phyloP scores from a whole-genome alignment of 2,113 vertebrate genomes.

The Scolopax mira region DNA sequence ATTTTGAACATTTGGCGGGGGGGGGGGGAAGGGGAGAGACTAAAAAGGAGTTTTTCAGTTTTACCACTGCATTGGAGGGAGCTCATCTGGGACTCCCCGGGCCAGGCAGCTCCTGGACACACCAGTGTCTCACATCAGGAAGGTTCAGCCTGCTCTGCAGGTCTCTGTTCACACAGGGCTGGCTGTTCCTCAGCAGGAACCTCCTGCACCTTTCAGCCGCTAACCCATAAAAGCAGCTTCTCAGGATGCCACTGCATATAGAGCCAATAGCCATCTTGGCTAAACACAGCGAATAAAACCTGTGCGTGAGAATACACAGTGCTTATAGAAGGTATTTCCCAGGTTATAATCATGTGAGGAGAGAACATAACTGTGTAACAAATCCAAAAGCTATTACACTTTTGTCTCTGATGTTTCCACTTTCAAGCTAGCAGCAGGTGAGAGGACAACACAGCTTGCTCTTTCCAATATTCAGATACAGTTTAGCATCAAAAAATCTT shows the following conservation, averaged over 20 bases:
- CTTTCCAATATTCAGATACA: neutral
- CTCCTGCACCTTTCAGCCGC: neutral
- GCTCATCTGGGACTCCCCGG: neutral
- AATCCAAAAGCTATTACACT: neutral
- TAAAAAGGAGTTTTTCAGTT: neutral
- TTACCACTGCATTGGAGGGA: neutral
- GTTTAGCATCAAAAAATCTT: slow-evolving; percentile 33
- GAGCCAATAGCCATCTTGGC: neutral
- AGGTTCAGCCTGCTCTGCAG: neutral
- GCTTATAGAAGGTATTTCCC: neutral
- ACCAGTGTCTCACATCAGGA: accelerated
- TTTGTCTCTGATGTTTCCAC: neutral
- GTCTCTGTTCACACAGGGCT: neutral
- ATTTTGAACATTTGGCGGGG: neutral
- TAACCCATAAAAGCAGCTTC: neutral
- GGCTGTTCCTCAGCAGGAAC: neutral
- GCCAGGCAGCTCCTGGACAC: neutral
- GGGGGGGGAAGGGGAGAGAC: too few species aligned
- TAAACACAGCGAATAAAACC: neutral
- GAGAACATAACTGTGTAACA: neutral
- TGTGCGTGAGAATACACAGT: neutral
- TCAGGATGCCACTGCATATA: neutral
- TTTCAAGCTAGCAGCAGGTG: neutral
- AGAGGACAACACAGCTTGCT: neutral
- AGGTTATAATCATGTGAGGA: neutral